Evolutionary conservation across 2,888 invertebrate genomes (phyloP), one percentile per base, ranked within the genome.

Genomic region (Xylota segnis): DNA sequence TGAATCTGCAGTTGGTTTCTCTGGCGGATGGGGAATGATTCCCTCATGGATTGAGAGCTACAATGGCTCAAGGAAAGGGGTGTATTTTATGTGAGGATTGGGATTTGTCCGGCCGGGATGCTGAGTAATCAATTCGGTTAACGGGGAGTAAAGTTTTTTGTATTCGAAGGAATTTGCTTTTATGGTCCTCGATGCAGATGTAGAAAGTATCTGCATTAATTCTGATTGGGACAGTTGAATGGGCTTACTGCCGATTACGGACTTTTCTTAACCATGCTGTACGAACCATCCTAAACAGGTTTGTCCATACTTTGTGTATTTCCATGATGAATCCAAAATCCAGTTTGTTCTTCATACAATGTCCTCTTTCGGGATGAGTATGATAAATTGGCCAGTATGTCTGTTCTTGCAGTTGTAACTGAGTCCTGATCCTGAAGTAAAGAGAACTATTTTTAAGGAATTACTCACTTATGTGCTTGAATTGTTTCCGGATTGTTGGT

Each of bases 1-100:
- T 61, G 50, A 72, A 72, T 61, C 59, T 61, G 40, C 50, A 16
- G 72, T 23, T 16, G 34, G 50, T 50, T 37, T 61, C n/a, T 37
- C n/a, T 27, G 43, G 34, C 23, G 14, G 12, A 10, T 23, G 14
- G 12, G 10, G 9, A 37, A 47, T 59, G 27, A 27, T 23, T 59
- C 59, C 59, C 59, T 3, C 2, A 27, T 1, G 50, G 71, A 23
- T 23, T n/a, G 43, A 5, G 54, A 9, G 54, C 32, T 40, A 12
- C 12, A 16, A 16, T 4, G 32, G 5, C 9, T 5, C 27, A 16
- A 16, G 5, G 34, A 16, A 59, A 40, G 50, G 50, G 58, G 71
- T 71, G 71, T 59, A 12, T 59, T 59, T 59, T 71, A 59, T 40
- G 59, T 5, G 32, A 18, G 14, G 37, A 58, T 45, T 45, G 47